Percentiles rank a stretch among this genome's conserved stretches.
Evolutionary conservation across 2,113 vertebrate genomes (phyloP).

Genomic region (Cygnus buccinator): DNA sequence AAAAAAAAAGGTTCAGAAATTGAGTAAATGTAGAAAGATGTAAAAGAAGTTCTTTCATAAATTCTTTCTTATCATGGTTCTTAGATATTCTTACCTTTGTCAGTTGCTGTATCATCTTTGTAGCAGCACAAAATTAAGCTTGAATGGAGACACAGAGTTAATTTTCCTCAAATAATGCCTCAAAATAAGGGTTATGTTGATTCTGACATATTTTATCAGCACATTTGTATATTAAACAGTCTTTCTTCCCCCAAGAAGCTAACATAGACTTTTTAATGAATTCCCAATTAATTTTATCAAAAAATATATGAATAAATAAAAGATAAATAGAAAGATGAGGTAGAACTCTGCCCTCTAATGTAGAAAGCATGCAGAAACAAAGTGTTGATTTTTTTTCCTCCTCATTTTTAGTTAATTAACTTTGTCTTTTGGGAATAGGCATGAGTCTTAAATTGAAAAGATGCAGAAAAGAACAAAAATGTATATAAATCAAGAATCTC

Average conservation of each 20-base stretch:
- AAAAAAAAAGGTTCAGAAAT: not conserved
- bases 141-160: not conserved
- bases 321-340: slow-evolving; percentile 10
- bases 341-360: slow-evolving; percentile 39
- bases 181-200: not conserved
- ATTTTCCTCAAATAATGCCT: not conserved
- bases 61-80: not conserved
- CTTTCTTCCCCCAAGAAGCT: slow-evolving; percentile 21
- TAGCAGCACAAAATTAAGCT: not conserved
- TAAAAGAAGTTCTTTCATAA: not conserved
- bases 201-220: not conserved
- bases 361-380: slow-evolving; percentile 2
- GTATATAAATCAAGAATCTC: not conserved
- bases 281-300: slow-evolving; percentile 43
- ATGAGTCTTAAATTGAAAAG: not conserved
- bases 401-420: slow-evolving; percentile 40
- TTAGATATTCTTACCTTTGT: not conserved
- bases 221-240: slow-evolving; percentile 25
- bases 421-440: slow-evolving; percentile 2
- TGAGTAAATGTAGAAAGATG: not conserved
- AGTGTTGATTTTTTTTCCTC: not conserved
- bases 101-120: not conserved
- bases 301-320: slow-evolving; percentile 41
- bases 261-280: slow-evolving; percentile 17
- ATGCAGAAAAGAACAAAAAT: not conserved